These are phyloP conservation scores for Henricia sp. DNA, from an alignment of 53 echinoderm and acorn worm species.

Conservation along the genomic window DNA sequence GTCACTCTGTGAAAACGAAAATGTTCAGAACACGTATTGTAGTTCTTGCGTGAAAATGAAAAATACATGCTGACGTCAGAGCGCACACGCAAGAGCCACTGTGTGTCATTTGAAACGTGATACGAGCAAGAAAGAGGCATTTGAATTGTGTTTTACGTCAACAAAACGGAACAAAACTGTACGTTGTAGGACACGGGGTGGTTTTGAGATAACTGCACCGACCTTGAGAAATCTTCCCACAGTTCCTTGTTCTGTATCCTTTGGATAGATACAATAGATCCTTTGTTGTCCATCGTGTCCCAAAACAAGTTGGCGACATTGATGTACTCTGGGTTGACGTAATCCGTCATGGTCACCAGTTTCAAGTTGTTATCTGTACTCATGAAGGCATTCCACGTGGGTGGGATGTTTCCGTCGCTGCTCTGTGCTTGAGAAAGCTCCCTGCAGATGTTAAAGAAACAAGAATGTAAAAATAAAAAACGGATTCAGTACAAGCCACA, in stretches of 20 bases:
- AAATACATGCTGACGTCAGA: background rate
- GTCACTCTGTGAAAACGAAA: too few species aligned
- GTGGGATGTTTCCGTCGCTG: background rate
- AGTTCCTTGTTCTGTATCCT: slow-evolving; percentile 61
- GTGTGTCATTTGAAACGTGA: background rate
- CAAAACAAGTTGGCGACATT: slow-evolving; percentile 32
- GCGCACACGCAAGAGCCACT: background rate
- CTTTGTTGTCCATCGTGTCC: slow-evolving; percentile 48
- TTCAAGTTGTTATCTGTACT: background rate
- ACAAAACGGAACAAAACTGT: background rate
- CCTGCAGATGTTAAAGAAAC: background rate
- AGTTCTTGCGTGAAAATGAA: too few species aligned
- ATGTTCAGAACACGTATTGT: too few species aligned
- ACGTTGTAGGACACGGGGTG: background rate
- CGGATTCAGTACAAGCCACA: too few species aligned
- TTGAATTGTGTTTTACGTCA: background rate
- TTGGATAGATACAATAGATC: slow-evolving; percentile 46
- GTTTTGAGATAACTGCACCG: background rate
- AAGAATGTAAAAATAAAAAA: too few species aligned
- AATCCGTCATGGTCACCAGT: background rate
- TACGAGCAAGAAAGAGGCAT: background rate
- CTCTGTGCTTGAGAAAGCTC: background rate
- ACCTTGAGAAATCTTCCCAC: slow-evolving; percentile 65
- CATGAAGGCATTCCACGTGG: background rate
- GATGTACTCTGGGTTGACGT: slow-evolving; percentile 25